These are phyloP conservation scores for Amphiprion ocellaris DNA, from an alignment of 2,113 vertebrate genomes.

Conservation along the genomic window DNA sequence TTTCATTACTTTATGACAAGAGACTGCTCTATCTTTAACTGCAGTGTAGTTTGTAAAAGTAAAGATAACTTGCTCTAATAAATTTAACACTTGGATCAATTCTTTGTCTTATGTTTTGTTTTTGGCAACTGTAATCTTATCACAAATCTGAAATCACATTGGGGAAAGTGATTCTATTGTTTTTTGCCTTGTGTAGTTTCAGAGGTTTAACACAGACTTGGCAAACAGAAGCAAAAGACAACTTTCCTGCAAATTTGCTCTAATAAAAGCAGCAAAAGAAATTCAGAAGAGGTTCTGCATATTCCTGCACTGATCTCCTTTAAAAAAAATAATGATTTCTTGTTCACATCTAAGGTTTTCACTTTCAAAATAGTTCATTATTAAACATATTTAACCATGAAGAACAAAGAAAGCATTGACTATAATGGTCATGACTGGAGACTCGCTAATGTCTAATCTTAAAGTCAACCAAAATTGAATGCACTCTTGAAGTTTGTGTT, in stretches of 20 bases:
- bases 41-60: background rate
- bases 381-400: background rate
- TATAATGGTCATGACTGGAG: background rate
- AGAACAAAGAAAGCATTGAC: background rate
- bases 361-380: constrained; percentile 10
- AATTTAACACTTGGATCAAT: background rate
- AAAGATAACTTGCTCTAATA: background rate
- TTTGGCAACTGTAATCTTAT: background rate
- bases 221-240: background rate
- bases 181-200: constrained; percentile 1
- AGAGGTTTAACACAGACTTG: background rate
- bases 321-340: background rate
- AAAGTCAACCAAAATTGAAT: background rate
- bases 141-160: background rate
- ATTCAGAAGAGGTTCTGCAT: background rate
- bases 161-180: background rate
- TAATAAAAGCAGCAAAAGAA: background rate
- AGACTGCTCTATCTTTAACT: background rate
- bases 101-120: constrained; percentile 1
- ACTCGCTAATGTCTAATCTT: background rate
- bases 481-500: background rate
- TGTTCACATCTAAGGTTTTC: background rate
- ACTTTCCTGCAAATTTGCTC: background rate
- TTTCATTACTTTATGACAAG: constrained; percentile 28
- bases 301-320: background rate